phyloP scores from a whole-genome alignment of 2,113 vertebrate genomes.

The Pristiophorus japonicus region DNA sequence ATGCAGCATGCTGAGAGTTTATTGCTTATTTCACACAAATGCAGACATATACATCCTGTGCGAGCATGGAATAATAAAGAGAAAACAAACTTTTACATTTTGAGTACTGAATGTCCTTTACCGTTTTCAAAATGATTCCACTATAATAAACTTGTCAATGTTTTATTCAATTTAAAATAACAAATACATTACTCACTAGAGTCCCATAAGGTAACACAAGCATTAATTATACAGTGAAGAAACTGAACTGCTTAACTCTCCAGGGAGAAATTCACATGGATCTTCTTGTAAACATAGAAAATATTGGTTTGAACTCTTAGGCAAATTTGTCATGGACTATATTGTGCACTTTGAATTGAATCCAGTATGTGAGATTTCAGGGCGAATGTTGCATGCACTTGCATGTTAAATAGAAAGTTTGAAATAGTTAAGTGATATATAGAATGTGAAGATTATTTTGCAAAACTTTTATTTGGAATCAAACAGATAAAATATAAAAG shows the following conservation, averaged over 20 bases:
- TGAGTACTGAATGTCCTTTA: neutral
- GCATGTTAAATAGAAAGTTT: neutral
- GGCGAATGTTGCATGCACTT: neutral
- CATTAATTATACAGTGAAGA: neutral
- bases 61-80: neutral
- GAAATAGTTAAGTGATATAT: too few species aligned
- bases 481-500: too few species aligned
- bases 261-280: neutral
- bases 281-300: neutral
- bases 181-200: neutral
- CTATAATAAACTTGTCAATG: conserved; percentile 11
- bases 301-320: neutral
- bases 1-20: neutral
- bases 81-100: neutral
- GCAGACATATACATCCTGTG: neutral
- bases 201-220: neutral
- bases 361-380: neutral
- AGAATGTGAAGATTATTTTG: too few species aligned
- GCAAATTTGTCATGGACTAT: neutral
- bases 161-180: neutral
- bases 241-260: neutral
- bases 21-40: neutral
- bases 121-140: neutral
- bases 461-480: too few species aligned
- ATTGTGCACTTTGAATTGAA: neutral